phyloP scores from a whole-genome alignment of 2,113 vertebrate species.

The Leucopsar rothschildi region DNA sequence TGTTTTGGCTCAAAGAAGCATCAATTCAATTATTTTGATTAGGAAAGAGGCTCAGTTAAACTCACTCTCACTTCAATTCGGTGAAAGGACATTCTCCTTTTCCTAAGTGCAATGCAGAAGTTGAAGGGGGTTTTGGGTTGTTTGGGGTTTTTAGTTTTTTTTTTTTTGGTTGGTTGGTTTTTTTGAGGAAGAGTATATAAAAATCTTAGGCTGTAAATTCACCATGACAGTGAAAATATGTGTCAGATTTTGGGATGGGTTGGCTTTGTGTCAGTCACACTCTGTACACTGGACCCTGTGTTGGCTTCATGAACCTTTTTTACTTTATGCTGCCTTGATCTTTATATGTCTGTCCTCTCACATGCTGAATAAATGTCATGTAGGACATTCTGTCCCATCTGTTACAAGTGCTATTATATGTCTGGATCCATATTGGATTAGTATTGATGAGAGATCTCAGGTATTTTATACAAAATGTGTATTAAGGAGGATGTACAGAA shows the following conservation, averaged over 20 bases:
- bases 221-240: background rate
- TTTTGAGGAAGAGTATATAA: background rate
- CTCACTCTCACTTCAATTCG: background rate
- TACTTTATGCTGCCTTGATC: background rate
- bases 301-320: background rate
- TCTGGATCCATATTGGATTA: background rate
- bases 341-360: constrained; percentile 8
- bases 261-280: background rate
- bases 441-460: background rate
- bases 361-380: background rate
- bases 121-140: background rate
- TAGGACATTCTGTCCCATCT: constrained; percentile 8
- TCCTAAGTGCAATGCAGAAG: background rate
- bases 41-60: background rate
- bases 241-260: background rate
- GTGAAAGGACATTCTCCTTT: background rate
- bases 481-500: background rate
- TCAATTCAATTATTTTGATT: constrained; percentile 10
- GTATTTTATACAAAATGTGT: background rate
- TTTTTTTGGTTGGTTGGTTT: background rate
- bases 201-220: constrained; percentile 23
- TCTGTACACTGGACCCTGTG: background rate
- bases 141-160: background rate
- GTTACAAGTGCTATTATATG: background rate
- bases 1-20: constrained; percentile 13